Base-by-base conservation (phyloP, 2,113 vertebrate genomes). In the Sitta europaea region DNA sequence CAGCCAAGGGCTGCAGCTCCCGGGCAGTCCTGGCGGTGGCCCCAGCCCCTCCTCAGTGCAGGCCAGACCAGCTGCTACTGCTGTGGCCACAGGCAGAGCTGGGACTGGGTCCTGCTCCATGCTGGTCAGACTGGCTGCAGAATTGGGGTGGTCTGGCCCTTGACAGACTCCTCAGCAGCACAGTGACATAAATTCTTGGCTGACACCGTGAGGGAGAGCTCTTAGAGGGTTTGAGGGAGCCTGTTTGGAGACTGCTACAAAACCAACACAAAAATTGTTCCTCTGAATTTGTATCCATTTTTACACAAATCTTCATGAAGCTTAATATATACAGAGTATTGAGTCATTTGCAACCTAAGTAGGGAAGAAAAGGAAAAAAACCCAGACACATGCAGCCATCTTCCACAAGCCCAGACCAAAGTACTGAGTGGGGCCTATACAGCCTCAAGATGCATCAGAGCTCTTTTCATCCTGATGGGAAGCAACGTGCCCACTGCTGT, bases 401-500 rank as follows among this genome's bases (percentile, higher is more conserved):
- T 36, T 57, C 31, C 19, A 53, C 20, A 43, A 78, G 20, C 29
- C 78, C 73, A 74, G 24, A 48, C 13, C 28, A 36, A 73, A 86
- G 36, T 8, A n/a, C 2, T 16, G 38, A 5, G 1, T 13, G 33
- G 21, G 47, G 90, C 27, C 57, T 50, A 4, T 23, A 35, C 13
- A 31, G 33, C 24, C 36, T 29, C 50, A 55, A 27, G 50, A 24
- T 29, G 14, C 47, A 58, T 6, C 0, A 0, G 43, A 62, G 33
- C 12, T 82, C 18, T 45, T 24, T 38, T 7, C 0, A 0, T 55
- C 25, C 16, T 51, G 38, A 58, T 14, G 38, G 38, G 17, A 31
- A 80, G 63, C 63, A 55, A 22, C 0, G 0, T 5, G 7, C 28
- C 14, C 31, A 3, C 25, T n/a, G 76, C 31, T 35, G 38, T 38